These are phyloP conservation scores for Gymnocheta viridis DNA, from an alignment of 2,888 invertebrate species.

Conservation along the genomic window DNA sequence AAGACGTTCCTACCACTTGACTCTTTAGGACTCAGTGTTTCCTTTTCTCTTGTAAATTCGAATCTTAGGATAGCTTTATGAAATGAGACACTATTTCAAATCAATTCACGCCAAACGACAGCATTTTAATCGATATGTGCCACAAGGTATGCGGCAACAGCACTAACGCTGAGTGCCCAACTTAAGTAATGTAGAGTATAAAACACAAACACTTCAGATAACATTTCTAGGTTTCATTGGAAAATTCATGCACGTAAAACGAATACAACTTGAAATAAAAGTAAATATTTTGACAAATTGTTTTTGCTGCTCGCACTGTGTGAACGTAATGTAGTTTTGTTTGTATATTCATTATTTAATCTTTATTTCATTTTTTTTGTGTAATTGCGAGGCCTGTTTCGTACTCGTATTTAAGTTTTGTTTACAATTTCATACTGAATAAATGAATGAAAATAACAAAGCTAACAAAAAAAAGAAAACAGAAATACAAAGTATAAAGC, in stretches of 20 bases:
- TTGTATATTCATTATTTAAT: background rate
- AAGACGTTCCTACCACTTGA: too few relatives aligned
- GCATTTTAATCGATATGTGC: too few relatives aligned
- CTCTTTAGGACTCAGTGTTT: too few relatives aligned
- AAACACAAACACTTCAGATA: background rate
- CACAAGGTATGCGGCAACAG: too few relatives aligned
- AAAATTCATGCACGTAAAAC: background rate
- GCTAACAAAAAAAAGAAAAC: background rate
- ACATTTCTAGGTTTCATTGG: background rate
- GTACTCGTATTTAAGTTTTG: constrained; percentile 33
- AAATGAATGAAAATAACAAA: constrained; percentile 12
- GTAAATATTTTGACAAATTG: constrained; percentile 38
- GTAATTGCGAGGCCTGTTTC: constrained; percentile 20
- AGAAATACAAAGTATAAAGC: constrained; percentile 5
- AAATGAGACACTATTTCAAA: too few relatives aligned
- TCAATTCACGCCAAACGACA: too few relatives aligned
- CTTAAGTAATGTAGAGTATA: background rate
- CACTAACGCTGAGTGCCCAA: background rate
- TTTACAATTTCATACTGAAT: constrained; percentile 30
- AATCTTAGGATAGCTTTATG: too few relatives aligned
- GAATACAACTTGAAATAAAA: background rate
- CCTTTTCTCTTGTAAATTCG: too few relatives aligned
- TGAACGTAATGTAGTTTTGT: background rate
- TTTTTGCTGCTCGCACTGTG: background rate
- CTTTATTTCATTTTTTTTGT: background rate